Evolutionary conservation across 2,113 vertebrate genomes (phyloP), one percentile per base, ranked within the genome.

Genomic region (Narcine bancroftii): DNA sequence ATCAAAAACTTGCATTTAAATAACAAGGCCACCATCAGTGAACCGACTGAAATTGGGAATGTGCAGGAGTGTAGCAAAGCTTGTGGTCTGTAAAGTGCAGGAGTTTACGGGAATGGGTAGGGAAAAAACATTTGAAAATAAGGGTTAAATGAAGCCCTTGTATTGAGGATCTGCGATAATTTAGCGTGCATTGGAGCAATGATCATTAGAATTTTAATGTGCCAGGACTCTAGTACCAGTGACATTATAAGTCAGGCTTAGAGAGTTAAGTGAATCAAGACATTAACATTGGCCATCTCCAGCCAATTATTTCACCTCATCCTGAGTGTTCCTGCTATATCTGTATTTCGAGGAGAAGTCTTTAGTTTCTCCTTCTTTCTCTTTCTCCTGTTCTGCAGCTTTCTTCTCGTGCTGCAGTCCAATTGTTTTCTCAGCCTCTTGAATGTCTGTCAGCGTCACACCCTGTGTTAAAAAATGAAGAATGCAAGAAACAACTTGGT

Each of bases 371-470:
- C 95, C 95, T 29, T 95, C 93, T 92, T 96, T 95, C 92, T 92
- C 93, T 50, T 92, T 94, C 71, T 92, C 94, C 94, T 69, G 89
- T 47, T 91, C 89, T 45, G 42, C 39, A 91, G 39, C 92, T 65
- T 92, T 94, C 65, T 92, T 94, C 94, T 95, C 95, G 93, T 94
- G 95, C 92, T 96, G 95, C 0, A 93, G 94, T 94, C 96, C 96
- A 87, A 96, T 95, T 1, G 95, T 96, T 94, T 97, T 97, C 94
- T 97, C 96, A 0, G 96, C 96, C 92, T 97, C 96, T 94, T 97
- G 96, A 39, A 97, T 94, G 93, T 97, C 96, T n/a, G 96, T 97
- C 42, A 97, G 96, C 5, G 96, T 97, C 92, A 97, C 96, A 92
- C 96, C 96, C 96, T 97, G 94, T 42, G 60, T n/a, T 15, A 87